phyloP scores from a whole-genome alignment of 2,797 vertebrate species.

The Brachymystax lenok region DNA sequence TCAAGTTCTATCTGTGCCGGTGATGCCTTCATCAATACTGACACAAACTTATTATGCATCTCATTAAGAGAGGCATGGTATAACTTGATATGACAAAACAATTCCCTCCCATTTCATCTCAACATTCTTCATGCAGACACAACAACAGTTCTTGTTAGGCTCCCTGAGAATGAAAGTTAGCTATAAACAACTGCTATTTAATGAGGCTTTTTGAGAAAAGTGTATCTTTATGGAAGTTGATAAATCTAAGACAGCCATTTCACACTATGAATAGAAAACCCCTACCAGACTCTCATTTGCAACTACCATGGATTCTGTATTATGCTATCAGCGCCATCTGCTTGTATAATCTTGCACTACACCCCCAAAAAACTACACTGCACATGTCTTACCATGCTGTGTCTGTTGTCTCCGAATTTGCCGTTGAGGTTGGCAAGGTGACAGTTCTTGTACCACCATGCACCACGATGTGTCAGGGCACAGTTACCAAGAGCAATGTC shows the following conservation, averaged over 20 bases:
- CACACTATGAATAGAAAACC: slow-evolving; percentile 17
- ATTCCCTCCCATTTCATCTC: background rate
- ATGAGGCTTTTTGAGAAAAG: slow-evolving; percentile 51
- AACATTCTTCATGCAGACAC: background rate
- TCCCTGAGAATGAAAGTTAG: background rate
- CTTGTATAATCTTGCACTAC: slow-evolving; percentile 34
- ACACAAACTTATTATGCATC: background rate
- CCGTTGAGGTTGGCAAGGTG: slow-evolving; percentile 87
- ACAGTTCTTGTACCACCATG: slow-evolving; percentile 93
- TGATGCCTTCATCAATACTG: background rate
- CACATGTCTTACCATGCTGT: slow-evolving; percentile 80
- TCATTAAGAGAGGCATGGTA: background rate
- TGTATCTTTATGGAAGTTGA: slow-evolving; percentile 33
- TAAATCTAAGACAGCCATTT: slow-evolving; percentile 64
- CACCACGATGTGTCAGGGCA: slow-evolving; percentile 81
- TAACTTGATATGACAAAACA: background rate
- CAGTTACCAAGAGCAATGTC: slow-evolving; percentile 89
- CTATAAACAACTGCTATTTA: background rate
- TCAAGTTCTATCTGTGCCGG: background rate
- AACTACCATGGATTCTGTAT: slow-evolving; percentile 12
- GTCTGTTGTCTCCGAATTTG: slow-evolving; percentile 81
- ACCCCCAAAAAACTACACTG: background rate
- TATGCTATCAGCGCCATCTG: slow-evolving; percentile 49
- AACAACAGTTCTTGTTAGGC: background rate
- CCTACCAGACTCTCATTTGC: background rate